Evolutionary conservation across 2,888 invertebrate species (phyloP).

Genomic region (Sisyra terminalis): DNA sequence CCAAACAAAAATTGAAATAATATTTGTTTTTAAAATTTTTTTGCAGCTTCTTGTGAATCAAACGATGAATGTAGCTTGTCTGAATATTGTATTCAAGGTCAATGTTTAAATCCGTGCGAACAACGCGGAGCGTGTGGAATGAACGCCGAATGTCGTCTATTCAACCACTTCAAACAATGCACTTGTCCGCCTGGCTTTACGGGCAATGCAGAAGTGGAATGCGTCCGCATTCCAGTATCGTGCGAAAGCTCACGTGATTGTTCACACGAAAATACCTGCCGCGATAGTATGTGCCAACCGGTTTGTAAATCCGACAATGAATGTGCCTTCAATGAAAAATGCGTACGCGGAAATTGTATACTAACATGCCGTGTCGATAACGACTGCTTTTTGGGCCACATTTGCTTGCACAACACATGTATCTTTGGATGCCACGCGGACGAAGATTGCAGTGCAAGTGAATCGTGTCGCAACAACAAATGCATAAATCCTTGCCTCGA

Average conservation of each 20-base stretch:
- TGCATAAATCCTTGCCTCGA: conserved; percentile 63
- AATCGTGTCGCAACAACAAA: conserved; percentile 64
- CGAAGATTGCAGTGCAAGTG: conserved; percentile 73
- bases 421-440: conserved; percentile 72
- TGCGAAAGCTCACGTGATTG: conserved; percentile 59
- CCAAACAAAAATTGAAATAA: conserved; percentile 5
- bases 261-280: conserved; percentile 51
- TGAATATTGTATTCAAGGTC: conserved; percentile 69
- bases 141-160: conserved; percentile 59
- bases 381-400: conserved; percentile 83
- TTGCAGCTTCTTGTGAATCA: conserved; percentile 54
- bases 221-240: conserved; percentile 66
- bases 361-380: conserved; percentile 80
- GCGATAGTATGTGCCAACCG: conserved; percentile 68
- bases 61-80: conserved; percentile 62
- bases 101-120: conserved; percentile 67
- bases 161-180: conserved; percentile 61
- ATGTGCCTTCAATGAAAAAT: conserved; percentile 82
- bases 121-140: conserved; percentile 64
- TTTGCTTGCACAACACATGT: conserved; percentile 74
- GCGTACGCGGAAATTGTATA: conserved; percentile 63
- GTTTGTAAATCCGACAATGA: conserved; percentile 58
- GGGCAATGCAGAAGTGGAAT: conserved; percentile 68
- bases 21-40: conserved; percentile 5
- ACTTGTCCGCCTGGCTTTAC: conserved; percentile 74